phyloP scores from a whole-genome alignment of 2,113 vertebrate genomes.

The Sinocyclocheilus grahami region DNA sequence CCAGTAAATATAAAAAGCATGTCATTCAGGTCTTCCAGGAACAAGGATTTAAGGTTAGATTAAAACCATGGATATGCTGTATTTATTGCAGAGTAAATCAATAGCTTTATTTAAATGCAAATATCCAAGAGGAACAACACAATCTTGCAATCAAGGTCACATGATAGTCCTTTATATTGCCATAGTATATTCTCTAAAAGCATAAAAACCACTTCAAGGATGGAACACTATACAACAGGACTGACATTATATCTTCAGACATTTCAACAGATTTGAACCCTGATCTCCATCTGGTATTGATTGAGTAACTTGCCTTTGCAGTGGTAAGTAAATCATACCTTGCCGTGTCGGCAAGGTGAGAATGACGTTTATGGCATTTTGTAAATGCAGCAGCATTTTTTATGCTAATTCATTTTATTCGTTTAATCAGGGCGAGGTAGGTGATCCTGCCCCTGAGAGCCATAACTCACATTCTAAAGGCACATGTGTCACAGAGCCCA shows the following conservation, averaged over 20 bases:
- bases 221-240: background rate
- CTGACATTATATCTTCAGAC: conserved; percentile 9
- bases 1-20: background rate
- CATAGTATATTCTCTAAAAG: background rate
- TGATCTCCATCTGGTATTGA: conserved; percentile 47
- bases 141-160: too few relatives aligned
- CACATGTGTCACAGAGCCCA: conserved; percentile 9
- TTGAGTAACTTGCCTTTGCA: conserved; percentile 41
- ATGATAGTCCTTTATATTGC: too few relatives aligned
- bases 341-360: conserved; percentile 49
- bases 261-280: conserved; percentile 6
- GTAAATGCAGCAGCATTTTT: conserved; percentile 51
- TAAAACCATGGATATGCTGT: background rate
- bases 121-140: too few relatives aligned
- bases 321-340: conserved; percentile 45
- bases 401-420: conserved; percentile 53
- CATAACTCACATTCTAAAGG: conserved; percentile 46
- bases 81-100: too few relatives aligned
- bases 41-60: background rate
- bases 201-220: background rate
- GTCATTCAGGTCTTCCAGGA: background rate
- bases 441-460: conserved; percentile 47
- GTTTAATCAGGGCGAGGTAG: conserved; percentile 50
- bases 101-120: too few relatives aligned
- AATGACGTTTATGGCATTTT: conserved; percentile 53